Evolutionary conservation across 2,797 vertebrate genomes (phyloP), one percentile per base, ranked within the genome.

Genomic region (Kryptopterus vitreolus): DNA sequence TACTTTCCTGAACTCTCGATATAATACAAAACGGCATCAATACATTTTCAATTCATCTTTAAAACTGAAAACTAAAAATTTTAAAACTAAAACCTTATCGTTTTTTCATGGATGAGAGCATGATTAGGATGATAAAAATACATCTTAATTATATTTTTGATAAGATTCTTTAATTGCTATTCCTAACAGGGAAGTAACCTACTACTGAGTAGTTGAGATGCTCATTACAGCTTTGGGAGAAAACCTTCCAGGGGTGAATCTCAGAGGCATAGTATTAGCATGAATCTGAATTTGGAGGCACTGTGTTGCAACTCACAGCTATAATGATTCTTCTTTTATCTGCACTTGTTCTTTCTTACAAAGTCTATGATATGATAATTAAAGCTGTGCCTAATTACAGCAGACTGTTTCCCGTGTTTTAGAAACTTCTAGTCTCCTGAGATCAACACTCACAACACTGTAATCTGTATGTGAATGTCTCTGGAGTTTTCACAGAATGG

Each of bases 231-330:
- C 65, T 58, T 48, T 48, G 59, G 57, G 62, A 69, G 48, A 43
- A 63, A 24, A 70, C 35, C 35, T 75, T 59, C 33, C n/a, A 80
- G 69, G 24, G 26, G 65, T 81, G 72, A 26, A 53, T 16, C n/a
- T 65, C 72, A 58, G 53, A 46, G 69, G 43, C 57, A 66, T 18
- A 38, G 6, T 59, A 82, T 78, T 82, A 71, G 33, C 81, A 38
- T 76, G 66, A 86, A 61, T 78, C 76, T 77, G 71, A 58, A 68
- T 75, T 70, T 80, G 24, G 63, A 80, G 53, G 72, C 71, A 71
- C 58, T 35, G 24, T 63, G 50, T 48, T 52, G 35, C 77, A 72
- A 71, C 82, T 70, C 46, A 22, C 26, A 26, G 26, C 50, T 76
- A 52, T 77, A 58, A 73, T 53, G 77, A 53, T 82, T 74, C 61